Evolutionary conservation across 2,888 invertebrate genomes (phyloP), one percentile per base, ranked within the genome.

Genomic region (Erannis defoliaria): DNA sequence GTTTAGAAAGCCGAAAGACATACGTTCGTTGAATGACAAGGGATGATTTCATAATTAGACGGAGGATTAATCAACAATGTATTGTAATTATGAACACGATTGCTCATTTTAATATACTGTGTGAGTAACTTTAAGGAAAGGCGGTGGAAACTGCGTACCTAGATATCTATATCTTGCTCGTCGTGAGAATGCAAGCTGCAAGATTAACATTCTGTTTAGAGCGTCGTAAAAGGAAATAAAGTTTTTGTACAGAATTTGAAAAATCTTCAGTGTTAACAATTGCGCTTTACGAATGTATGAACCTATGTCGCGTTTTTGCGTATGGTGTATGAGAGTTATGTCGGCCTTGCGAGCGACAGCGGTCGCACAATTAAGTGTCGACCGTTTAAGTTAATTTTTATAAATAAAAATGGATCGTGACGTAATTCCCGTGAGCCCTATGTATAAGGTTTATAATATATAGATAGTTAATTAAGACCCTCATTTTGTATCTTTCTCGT

Each of bases 1-100:
- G 60, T 76, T 80, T 78, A 80, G 76, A 70, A 80, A 77, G 77
- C 78, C 80, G 73, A 70, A 72, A 53, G 29, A 53, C 40, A 38
- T 9, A 45, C n/a, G 26, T 48, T 55, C 35, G 55, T 53, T 29
- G 49, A 38, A 51, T 12, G 50, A 26, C 42, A 55, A 37, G 42
- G 38, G 21, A 49, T 54, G 29, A 43, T 10, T 45, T 38, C 18
- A 29, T 56, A 26, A 43, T 9, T 61, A 43, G 33, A 70, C 66
- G 70, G 67, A 62, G 55, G 48, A 55, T 65, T 55, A 53, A 50
- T 45, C 31, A 35, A 50, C 31, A 58, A 29, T 37, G 35, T n/a
- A n/a, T n/a, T n/a, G n/a, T 42, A 54, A 38, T 31, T 33, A 45
- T 55, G 53, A 57, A 60, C 16, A 62, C 21, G 60, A 62, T 68